Base-by-base conservation (phyloP, 2,888 invertebrate species). In the Parnassius orleans region DNA sequence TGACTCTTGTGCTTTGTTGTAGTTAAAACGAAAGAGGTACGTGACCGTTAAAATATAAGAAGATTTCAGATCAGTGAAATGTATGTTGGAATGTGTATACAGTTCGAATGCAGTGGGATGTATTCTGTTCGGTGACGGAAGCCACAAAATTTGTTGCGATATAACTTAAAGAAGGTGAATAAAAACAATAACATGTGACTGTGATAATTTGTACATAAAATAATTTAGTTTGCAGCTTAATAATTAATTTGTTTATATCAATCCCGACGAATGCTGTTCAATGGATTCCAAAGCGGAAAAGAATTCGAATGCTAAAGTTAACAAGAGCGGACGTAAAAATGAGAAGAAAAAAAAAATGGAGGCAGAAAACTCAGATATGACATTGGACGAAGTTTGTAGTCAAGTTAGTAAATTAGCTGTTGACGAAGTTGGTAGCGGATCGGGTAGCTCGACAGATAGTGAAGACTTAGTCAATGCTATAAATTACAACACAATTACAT, bases 401-500 rank as follows among this genome's bases (percentile, higher is more conserved):
- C 76, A 81, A 69, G 80, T 78, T 71, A 77, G 65, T 60, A 73
- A 76, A 61, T 62, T 76, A 58, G 72, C 74, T 2, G 78, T 76
- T 1, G 79, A 79, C 2, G 80, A 80, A 3, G 73, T 65, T 2
- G 74, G 67, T 12, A 72, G 72, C 58, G 78, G 73, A 15, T 88
- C 90, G 0, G 75, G 75, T 53, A 93, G 93, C 71, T 94, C 94
- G 67, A 92, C 93, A 52, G 93, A 93, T 70, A 94, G 94, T 76
- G 93, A 93, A 69, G 95, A 94, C 72, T 83, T 94, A 68, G 93
- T 94, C 10, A 93, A 93, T 58, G 93, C 94, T 53, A 94, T 95
- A 68, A 94, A 94, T 80, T 94, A 95, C 83, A 95, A 95, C 73
- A 94, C 95, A n/a, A 94, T 94, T 68, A 93, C 94, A 68, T 94